Percentiles rank a stretch among this genome's conserved stretches.
phyloP scores from a whole-genome alignment of 2,797 vertebrate species.

The Periparus ater region DNA sequence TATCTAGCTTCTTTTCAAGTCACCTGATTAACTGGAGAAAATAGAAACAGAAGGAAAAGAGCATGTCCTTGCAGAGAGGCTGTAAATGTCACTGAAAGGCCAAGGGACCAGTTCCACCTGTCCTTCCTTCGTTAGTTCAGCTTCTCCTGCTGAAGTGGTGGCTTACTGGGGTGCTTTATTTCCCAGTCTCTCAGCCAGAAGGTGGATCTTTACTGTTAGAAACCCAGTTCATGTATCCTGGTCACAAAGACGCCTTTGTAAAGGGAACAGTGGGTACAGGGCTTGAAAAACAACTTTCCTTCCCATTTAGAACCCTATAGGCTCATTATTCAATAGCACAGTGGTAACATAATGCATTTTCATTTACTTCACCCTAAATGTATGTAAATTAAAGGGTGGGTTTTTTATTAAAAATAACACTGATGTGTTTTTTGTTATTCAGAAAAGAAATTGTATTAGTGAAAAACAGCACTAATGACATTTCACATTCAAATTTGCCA shows the following conservation, averaged over 20 bases:
- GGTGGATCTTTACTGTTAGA: constrained; percentile 59
- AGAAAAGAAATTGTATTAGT: constrained; percentile 71
- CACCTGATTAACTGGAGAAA: constrained; percentile 94
- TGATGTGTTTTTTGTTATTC: constrained; percentile 79
- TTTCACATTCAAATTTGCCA: constrained; percentile 73
- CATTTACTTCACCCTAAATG: constrained; percentile 78
- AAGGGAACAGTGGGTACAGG: constrained; percentile 48
- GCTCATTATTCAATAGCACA: constrained; percentile 75
- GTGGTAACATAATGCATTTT: constrained; percentile 77
- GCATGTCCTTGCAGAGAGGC: constrained; percentile 87
- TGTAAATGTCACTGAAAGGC: constrained; percentile 90
- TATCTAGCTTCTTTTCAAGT: constrained; percentile 95
- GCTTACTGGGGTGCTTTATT: constrained; percentile 51
- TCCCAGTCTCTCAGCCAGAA: constrained; percentile 20
- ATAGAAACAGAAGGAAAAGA: constrained; percentile 88
- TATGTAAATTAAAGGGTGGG: constrained; percentile 80
- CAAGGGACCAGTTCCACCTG: constrained; percentile 78
- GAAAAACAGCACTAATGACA: constrained; percentile 71
- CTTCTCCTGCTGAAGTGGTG: constrained; percentile 39
- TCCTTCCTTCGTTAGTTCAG: constrained; percentile 54
- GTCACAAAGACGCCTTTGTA: constrained; percentile 47
- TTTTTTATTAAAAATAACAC: constrained; percentile 82
- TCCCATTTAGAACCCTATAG: constrained; percentile 67
- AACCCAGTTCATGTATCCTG: constrained; percentile 56
- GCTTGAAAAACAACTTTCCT: constrained; percentile 66